These are phyloP conservation scores for Tyrannus savana DNA, from an alignment of 2,113 vertebrate species.

Conservation along the genomic window DNA sequence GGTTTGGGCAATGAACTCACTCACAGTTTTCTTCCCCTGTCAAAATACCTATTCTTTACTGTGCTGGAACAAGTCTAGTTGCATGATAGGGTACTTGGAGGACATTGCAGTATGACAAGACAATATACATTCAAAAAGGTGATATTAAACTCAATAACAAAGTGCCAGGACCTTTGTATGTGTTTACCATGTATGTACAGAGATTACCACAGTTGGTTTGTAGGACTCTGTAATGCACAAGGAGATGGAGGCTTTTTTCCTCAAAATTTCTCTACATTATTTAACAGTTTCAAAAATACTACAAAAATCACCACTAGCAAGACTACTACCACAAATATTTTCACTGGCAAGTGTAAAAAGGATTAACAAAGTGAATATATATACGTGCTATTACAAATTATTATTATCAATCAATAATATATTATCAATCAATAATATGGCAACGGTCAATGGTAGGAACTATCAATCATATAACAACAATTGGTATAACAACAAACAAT, in stretches of 20 bases:
- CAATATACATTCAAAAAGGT: background rate
- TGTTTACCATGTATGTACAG: background rate
- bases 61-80: background rate
- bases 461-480: background rate
- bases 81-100: background rate
- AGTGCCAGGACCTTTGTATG: background rate
- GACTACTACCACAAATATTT: background rate
- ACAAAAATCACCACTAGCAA: background rate
- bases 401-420: background rate
- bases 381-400: background rate
- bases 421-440: background rate
- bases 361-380: background rate
- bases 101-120: background rate
- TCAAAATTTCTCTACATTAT: background rate
- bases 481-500: background rate
- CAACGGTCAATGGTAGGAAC: background rate
- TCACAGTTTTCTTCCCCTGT: background rate
- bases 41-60: fast-evolving
- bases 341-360: background rate
- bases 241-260: background rate
- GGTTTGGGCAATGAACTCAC: background rate
- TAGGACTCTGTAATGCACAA: background rate
- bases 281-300: background rate
- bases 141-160: background rate
- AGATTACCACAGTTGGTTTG: background rate